Percentiles rank a stretch among this genome's conserved stretches.
phyloP scores from a whole-genome alignment of 2,797 vertebrate species.

The Champsocephalus esox region DNA sequence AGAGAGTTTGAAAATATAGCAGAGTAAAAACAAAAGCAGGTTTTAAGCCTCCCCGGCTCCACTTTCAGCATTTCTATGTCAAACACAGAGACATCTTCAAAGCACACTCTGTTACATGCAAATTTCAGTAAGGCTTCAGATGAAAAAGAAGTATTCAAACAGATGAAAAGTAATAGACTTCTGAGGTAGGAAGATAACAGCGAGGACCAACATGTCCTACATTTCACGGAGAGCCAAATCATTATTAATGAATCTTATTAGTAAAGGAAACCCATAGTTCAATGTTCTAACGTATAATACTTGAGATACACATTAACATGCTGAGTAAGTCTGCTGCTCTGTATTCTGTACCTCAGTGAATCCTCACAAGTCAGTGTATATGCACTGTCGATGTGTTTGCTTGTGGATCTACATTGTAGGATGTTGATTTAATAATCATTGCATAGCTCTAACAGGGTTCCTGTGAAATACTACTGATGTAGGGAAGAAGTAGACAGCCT shows the following conservation, averaged over 20 bases:
- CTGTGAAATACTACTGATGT: not conserved
- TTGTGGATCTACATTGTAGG: not conserved
- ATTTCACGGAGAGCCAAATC: constrained; percentile 40
- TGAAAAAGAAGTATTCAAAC: constrained; percentile 43
- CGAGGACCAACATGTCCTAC: constrained; percentile 54
- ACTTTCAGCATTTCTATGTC: constrained; percentile 56
- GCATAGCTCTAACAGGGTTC: not conserved
- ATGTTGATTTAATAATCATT: constrained; percentile 8
- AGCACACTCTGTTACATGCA: constrained; percentile 44
- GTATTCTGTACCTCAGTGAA: constrained; percentile 23
- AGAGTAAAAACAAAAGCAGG: constrained; percentile 35
- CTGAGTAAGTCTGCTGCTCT: constrained; percentile 27
- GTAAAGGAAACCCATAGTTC: constrained; percentile 43
- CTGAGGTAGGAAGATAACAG: constrained; percentile 63
- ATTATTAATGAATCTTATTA: constrained; percentile 58
- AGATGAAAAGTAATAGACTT: constrained; percentile 65
- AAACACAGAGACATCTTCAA: constrained; percentile 60
- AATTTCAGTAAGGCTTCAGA: constrained; percentile 57
- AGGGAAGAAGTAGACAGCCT: not conserved
- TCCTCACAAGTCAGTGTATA: not conserved
- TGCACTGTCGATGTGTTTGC: not conserved
- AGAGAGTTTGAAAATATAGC: constrained; percentile 24
- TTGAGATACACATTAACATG: constrained; percentile 13
- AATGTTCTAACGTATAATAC: constrained; percentile 1
- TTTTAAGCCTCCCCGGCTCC: constrained; percentile 38